Conservation (phyloP, 2,888 invertebrate genomes). For the Rhamnusium bicolor region DNA sequence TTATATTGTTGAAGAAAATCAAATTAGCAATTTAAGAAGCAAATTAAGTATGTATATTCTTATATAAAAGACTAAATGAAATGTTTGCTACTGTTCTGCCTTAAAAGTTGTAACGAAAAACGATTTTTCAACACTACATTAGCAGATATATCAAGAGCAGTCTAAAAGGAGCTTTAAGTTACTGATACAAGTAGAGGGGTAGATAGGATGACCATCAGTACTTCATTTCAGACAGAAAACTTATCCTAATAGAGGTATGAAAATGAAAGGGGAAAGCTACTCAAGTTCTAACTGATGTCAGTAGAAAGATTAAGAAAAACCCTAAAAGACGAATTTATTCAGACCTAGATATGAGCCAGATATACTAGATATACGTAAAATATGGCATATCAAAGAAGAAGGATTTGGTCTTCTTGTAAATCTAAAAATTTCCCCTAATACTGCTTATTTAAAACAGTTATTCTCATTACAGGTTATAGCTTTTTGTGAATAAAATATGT, state of each 20-base stretch:
- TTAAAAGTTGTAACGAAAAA: not conserved
- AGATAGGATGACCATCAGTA: conserved; percentile 15
- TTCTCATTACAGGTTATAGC: no score
- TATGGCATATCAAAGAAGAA: not conserved
- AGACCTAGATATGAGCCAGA: conserved; percentile 5
- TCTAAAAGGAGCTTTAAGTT: conserved; percentile 9
- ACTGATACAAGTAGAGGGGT: conserved; percentile 9
- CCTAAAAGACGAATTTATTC: conserved; percentile 25
- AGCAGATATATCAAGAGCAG: not conserved
- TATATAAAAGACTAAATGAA: no score
- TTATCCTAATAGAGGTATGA: conserved; percentile 16
- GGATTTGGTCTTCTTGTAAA: not conserved
- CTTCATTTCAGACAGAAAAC: not conserved
- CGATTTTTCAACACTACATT: conserved; percentile 1
- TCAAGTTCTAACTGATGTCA: conserved; percentile 14
- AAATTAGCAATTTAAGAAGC: no score
- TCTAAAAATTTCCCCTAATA: no score
- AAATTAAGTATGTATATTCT: no score
- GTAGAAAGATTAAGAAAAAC: conserved; percentile 9
- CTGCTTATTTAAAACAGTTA: no score
- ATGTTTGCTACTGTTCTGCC: not conserved
- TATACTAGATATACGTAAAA: not conserved
- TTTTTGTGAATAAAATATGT: no score
- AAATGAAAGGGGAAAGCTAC: conserved; percentile 17
- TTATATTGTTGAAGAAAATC: no score